These are phyloP conservation scores for Leucoptera coffeella DNA, from an alignment of 2,888 invertebrate species.

Conservation along the genomic window DNA sequence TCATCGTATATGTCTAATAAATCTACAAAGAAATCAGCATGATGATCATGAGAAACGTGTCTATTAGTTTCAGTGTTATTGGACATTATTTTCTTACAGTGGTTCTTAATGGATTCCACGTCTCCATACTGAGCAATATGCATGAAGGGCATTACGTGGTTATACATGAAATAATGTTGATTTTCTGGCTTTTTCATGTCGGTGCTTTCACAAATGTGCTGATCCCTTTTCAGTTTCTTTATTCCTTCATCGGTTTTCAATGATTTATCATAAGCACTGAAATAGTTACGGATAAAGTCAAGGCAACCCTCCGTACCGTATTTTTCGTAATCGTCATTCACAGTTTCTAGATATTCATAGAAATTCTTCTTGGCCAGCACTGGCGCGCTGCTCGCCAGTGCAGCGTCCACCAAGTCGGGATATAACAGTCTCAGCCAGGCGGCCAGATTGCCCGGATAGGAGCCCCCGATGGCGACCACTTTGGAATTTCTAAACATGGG, in stretches of 20 bases:
- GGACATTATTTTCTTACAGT: conserved; percentile 14
- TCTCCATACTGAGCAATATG: conserved; percentile 22
- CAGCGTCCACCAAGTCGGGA: conserved; percentile 27
- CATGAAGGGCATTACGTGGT: conserved; percentile 19
- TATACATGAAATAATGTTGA: conserved; percentile 22
- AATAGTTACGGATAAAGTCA: conserved; percentile 16
- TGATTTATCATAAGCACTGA: conserved; percentile 17
- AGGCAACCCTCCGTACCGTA: conserved; percentile 21
- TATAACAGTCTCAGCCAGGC: conserved; percentile 32
- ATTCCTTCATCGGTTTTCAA: conserved; percentile 20
- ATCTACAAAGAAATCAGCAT: neutral
- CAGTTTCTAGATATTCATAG: conserved; percentile 30
- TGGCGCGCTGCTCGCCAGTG: conserved; percentile 34
- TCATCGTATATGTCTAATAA: too few species aligned
- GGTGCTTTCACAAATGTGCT: conserved; percentile 22
- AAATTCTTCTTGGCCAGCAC: conserved; percentile 33
- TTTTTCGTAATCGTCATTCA: conserved; percentile 24
- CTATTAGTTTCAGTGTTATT: conserved; percentile 8
- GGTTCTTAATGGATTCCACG: conserved; percentile 13
- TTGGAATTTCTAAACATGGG: conserved; percentile 18
- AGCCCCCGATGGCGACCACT: conserved; percentile 32
- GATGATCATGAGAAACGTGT: too few species aligned
- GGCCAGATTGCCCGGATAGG: conserved; percentile 35
- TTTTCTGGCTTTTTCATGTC: conserved; percentile 22
- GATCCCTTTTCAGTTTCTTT: conserved; percentile 18